Percentiles rank a stretch among this genome's conserved stretches.
Evolutionary conservation across 2,888 invertebrate species (phyloP).

Genomic region (Hoplodrina ambigua): DNA sequence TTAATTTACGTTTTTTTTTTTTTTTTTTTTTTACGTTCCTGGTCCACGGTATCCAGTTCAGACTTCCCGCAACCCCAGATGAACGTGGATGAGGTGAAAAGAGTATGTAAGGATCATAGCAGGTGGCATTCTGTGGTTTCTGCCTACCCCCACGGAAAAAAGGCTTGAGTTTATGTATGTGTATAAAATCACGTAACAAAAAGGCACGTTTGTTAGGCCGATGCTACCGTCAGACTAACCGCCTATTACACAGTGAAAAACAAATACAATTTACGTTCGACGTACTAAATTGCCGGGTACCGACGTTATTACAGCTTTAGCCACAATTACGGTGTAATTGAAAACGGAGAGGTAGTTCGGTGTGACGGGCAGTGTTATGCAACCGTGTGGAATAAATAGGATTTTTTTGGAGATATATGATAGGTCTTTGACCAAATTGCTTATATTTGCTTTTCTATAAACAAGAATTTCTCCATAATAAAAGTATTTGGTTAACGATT

Average conservation of each 20-base stretch:
- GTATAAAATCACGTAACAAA: constrained; percentile 28
- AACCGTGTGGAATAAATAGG: constrained; percentile 61
- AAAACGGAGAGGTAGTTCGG: constrained; percentile 82
- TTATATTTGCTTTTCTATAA: background rate
- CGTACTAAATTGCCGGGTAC: constrained; percentile 81
- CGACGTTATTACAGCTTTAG: constrained; percentile 81
- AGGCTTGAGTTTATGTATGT: too few relatives aligned
- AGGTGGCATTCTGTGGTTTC: too few relatives aligned
- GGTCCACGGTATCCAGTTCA: too few relatives aligned
- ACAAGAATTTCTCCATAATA: too few relatives aligned
- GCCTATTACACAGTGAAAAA: constrained; percentile 74
- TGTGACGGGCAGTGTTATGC: constrained; percentile 72
- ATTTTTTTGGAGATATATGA: constrained; percentile 51
- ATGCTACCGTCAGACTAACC: constrained; percentile 57
- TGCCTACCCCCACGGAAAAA: too few relatives aligned
- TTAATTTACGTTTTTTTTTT: too few relatives aligned
- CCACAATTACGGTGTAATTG: constrained; percentile 88
- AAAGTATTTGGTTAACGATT: too few relatives aligned
- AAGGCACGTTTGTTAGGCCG: constrained; percentile 38
- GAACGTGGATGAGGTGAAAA: too few relatives aligned
- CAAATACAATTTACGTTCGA: constrained; percentile 84
- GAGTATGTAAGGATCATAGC: too few relatives aligned
- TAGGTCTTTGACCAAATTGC: constrained; percentile 10
- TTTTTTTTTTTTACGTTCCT: too few relatives aligned
- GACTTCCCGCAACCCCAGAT: too few relatives aligned